Percentiles rank a stretch among this genome's conserved stretches.
Conservation (phyloP, 2,113 vertebrate genomes). For the Vulpes lagopus region DNA sequence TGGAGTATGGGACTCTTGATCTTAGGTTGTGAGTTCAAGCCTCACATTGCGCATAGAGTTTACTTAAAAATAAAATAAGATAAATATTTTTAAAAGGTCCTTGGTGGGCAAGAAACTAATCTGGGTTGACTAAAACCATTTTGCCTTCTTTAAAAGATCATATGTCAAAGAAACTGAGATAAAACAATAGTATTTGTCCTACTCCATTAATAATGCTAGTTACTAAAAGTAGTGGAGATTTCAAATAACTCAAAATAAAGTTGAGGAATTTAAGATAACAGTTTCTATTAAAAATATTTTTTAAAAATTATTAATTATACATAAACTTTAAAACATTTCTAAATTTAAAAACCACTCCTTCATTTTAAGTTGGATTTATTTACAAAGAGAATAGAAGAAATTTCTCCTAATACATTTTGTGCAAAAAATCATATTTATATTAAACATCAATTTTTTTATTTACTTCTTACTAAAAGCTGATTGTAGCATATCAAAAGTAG, state of each 20-base stretch:
- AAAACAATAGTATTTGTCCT: neutral
- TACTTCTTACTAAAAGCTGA: neutral
- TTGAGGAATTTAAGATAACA: neutral
- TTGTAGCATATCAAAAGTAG: neutral
- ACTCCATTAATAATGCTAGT: neutral
- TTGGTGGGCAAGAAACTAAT: neutral
- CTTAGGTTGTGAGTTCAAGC: neutral
- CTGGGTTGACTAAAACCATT: neutral
- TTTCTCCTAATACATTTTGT: neutral
- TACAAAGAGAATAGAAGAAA: neutral
- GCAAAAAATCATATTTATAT: neutral
- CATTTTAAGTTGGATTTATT: neutral
- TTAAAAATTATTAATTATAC: neutral
- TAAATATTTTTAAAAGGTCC: neutral
- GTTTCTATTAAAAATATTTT: neutral
- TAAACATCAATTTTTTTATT: conserved; percentile 44
- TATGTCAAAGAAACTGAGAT: neutral
- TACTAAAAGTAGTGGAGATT: neutral
- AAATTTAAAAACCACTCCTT: neutral
- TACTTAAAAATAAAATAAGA: neutral
- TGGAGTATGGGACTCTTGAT: neutral
- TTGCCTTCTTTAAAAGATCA: neutral
- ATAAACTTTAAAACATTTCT: neutral
- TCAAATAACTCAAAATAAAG: conserved; percentile 10
- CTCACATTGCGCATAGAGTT: neutral